Conservation (phyloP, 2,113 vertebrate species). For the Pampusana beccarii region DNA sequence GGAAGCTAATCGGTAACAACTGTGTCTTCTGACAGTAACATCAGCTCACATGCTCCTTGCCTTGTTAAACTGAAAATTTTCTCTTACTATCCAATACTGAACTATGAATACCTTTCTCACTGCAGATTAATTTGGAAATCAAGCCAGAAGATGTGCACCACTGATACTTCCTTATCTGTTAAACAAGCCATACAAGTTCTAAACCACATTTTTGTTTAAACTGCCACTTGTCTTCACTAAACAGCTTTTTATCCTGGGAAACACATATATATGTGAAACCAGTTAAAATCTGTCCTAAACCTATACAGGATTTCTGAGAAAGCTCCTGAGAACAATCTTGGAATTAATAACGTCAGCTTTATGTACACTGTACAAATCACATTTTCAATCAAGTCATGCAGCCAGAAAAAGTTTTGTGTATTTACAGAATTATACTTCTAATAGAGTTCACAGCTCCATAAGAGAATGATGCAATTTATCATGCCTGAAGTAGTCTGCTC, state of each 20-base stretch:
- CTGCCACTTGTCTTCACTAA: background rate
- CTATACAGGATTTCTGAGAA: background rate
- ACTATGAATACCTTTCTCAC: background rate
- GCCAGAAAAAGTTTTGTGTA: background rate
- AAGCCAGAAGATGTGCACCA: background rate
- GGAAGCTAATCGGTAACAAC: background rate
- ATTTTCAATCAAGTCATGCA: background rate
- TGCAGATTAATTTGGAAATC: background rate
- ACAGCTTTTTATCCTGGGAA: background rate
- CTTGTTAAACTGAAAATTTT: background rate
- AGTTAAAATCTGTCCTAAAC: background rate
- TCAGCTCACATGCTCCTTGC: background rate
- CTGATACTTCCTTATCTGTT: background rate
- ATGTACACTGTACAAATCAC: background rate
- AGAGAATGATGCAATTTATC: background rate
- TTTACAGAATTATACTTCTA: background rate
- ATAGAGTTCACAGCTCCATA: background rate
- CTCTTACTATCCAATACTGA: background rate
- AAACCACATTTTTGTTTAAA: background rate
- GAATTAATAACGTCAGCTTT: background rate
- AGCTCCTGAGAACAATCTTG: background rate
- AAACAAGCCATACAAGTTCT: background rate
- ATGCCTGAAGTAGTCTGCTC: background rate
- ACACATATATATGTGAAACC: background rate
- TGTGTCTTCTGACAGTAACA: background rate